Conservation (phyloP, 2,113 vertebrate genomes). For the Rutilus rutilus region DNA sequence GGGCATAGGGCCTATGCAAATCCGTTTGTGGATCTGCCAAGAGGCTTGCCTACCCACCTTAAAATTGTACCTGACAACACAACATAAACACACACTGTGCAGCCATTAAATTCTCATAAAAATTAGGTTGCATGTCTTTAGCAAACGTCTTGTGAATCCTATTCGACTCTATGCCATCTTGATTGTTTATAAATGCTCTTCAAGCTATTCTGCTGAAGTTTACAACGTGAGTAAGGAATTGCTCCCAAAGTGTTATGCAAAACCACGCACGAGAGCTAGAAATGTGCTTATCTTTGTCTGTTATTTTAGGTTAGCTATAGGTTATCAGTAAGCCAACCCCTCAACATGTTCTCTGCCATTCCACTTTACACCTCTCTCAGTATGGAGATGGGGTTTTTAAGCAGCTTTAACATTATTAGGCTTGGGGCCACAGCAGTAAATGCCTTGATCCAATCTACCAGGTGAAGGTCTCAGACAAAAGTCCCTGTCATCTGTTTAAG, state of each 20-base stretch:
- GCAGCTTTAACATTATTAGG: background rate
- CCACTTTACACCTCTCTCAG: background rate
- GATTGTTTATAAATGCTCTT: background rate
- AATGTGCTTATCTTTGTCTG: background rate
- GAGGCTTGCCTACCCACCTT: slow-evolving; percentile 61
- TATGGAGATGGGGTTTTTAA: background rate
- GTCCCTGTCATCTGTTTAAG: slow-evolving; percentile 26
- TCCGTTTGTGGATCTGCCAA: slow-evolving; percentile 65
- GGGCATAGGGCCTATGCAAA: slow-evolving; percentile 80
- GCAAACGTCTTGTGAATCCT: background rate
- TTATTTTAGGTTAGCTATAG: background rate
- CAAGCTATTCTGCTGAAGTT: background rate
- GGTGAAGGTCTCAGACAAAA: slow-evolving; percentile 15
- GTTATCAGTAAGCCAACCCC: slow-evolving; percentile 8
- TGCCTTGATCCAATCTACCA: slow-evolving; percentile 29
- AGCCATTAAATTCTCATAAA: slow-evolving; percentile 15
- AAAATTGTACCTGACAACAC: slow-evolving; percentile 57
- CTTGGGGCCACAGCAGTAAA: slow-evolving; percentile 5
- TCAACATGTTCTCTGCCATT: background rate
- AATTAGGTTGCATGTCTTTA: background rate
- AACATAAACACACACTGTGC: slow-evolving; percentile 26
- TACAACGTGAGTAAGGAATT: background rate
- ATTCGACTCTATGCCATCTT: background rate
- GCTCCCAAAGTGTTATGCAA: background rate
- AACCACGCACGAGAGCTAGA: no score